phyloP scores from a whole-genome alignment of 2,888 invertebrate genomes.

The Protophormia terraenovae region DNA sequence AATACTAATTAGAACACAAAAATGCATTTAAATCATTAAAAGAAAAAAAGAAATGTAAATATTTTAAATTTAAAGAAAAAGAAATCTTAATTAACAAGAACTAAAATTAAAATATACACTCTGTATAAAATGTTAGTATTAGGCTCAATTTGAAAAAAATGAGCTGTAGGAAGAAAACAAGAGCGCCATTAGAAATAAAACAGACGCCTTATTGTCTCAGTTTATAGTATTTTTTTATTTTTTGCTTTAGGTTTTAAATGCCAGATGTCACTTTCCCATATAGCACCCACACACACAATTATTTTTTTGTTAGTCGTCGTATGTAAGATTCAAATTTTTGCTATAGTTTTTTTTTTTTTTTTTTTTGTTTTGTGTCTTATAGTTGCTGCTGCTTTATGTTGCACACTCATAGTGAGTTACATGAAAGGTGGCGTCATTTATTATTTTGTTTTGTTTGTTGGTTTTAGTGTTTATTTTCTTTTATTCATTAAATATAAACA shows the following conservation, averaged over 20 bases:
- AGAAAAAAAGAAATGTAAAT: constrained; percentile 10
- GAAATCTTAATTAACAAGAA: constrained; percentile 48
- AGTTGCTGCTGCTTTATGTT: not conserved
- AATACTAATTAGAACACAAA: constrained; percentile 39
- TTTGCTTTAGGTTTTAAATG: constrained; percentile 8
- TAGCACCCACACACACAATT: constrained; percentile 38
- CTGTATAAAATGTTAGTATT: not conserved
- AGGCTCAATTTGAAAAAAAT: no score
- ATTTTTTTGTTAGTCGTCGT: not conserved
- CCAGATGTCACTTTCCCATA: constrained; percentile 62
- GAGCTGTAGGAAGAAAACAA: no score
- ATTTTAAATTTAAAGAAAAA: constrained; percentile 13
- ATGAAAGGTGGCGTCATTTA: constrained; percentile 23
- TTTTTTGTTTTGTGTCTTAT: not conserved
- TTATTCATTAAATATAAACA: not conserved
- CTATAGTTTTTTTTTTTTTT: constrained; percentile 8
- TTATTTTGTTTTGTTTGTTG: not conserved
- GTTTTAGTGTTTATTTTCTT: not conserved
- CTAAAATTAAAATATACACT: not conserved
- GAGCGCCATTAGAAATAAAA: constrained; percentile 7
- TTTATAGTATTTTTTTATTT: not conserved
- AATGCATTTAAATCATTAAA: constrained; percentile 55
- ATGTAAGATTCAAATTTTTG: not conserved
- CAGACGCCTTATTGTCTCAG: constrained; percentile 59
- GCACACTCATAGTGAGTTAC: not conserved